Evolutionary conservation across 2,888 invertebrate genomes (phyloP).

Genomic region (Julus scanicus): DNA sequence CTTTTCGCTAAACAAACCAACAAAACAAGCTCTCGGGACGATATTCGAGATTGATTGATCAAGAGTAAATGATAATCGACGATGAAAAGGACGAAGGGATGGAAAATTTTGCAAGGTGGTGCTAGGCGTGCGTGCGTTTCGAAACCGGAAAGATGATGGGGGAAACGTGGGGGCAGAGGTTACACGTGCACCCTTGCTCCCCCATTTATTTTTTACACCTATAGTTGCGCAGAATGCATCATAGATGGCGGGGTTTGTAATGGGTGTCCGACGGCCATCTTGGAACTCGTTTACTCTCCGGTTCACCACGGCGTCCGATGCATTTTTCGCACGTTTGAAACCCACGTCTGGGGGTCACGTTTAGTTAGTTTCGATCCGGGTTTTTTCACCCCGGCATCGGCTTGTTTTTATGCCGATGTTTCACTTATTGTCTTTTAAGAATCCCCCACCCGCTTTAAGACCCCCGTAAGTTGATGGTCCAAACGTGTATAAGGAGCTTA

Average conservation of each 20-base stretch:
- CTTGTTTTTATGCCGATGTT: too few relatives aligned
- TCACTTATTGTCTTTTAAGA: too few relatives aligned
- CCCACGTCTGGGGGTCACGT: background rate
- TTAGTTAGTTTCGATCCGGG: too few relatives aligned
- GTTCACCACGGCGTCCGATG: background rate
- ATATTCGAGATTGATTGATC: constrained; percentile 10
- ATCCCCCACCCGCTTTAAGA: background rate
- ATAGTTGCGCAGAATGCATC: background rate
- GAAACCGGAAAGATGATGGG: background rate
- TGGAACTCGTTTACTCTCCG: too few relatives aligned
- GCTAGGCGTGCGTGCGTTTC: background rate
- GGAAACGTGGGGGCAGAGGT: background rate
- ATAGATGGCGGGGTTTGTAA: background rate
- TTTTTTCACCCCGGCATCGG: too few relatives aligned
- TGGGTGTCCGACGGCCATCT: too few relatives aligned
- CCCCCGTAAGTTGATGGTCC: background rate
- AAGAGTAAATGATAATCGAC: background rate
- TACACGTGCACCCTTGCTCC: too few relatives aligned
- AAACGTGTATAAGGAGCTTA: background rate
- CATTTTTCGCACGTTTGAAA: background rate
- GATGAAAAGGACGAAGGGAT: background rate
- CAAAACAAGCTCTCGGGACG: background rate
- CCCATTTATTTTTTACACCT: too few relatives aligned
- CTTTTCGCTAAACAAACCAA: background rate
- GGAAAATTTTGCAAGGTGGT: background rate